phyloP scores from a whole-genome alignment of 2,113 vertebrate genomes.

The Stegostoma tigrinum region DNA sequence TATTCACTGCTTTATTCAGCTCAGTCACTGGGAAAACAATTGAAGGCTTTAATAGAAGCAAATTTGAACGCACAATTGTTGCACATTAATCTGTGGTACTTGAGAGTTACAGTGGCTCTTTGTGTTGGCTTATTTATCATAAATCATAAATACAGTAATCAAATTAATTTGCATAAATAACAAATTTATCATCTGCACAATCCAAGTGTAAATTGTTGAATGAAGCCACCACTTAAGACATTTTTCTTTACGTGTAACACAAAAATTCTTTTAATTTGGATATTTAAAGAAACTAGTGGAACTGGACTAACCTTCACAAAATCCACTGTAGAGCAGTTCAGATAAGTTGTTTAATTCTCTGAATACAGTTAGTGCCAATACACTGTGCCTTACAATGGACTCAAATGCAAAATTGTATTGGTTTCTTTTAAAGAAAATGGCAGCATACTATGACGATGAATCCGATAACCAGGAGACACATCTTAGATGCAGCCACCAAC shows the following conservation, averaged over 20 bases:
- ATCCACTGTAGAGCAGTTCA: background rate
- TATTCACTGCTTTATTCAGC: background rate
- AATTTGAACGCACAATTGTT: background rate
- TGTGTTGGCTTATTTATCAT: background rate
- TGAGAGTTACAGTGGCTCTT: background rate
- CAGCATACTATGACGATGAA: background rate
- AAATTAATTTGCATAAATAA: background rate
- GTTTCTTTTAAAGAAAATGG: background rate
- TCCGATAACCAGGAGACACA: background rate
- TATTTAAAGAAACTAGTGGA: background rate
- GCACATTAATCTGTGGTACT: background rate
- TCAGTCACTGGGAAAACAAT: background rate
- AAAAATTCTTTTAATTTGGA: background rate
- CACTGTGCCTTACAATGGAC: background rate
- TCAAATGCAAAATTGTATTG: background rate
- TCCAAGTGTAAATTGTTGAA: background rate
- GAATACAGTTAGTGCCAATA: background rate
- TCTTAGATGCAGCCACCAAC: background rate
- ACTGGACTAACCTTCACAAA: background rate
- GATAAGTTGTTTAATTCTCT: background rate
- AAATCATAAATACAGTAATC: background rate
- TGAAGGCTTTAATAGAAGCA: background rate
- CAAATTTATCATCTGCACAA: background rate
- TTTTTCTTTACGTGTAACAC: background rate
- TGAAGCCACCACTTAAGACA: background rate